Evolutionary conservation across 2,888 invertebrate genomes (phyloP), one percentile per base, ranked within the genome.

Genomic region (Ectemnius continuus): DNA sequence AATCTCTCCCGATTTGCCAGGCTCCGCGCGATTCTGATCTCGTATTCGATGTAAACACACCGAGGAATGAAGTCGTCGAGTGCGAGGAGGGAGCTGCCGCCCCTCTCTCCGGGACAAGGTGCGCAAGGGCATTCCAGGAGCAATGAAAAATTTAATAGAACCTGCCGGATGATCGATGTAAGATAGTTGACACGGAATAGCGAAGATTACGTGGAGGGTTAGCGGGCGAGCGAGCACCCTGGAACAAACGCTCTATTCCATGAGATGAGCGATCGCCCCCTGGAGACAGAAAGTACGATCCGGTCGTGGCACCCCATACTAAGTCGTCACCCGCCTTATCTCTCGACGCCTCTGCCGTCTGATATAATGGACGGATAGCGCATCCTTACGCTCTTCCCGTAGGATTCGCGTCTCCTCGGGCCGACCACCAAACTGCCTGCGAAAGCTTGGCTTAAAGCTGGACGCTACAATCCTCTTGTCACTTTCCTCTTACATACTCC

Each of bases 201-300:
- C 83, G 80, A 88, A 88, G 88, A 89, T 88, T 87, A 87, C 79
- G 83, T 83, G 82, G 83, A 76, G 86, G 62, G 73, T 47, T 57
- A 58, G 57, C 36, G 61, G 57, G 47, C 79, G 73, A 62, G 69
- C 63, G 65, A 70, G 76, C 75, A 77, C 69, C 74, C 79, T 72
- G 84, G 36, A 81, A 80, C 82, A 83, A 83, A 82, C 84, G 82
- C 78, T 36, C 36, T 86, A 84, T 86, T 85, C 73, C 84, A 36
- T 11, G 81, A 87, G 87, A 89, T 89, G 89, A 89, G 86, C 84
- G 89, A 89, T 89, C 88, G 88, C 81, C 84, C 89, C 88, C 88
- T 61, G 61, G 89, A 87, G 89, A 87, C 86, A 62, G 52, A 46
- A 56, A 68, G 83, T 83, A 84, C 78, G 86, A 85, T 87, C 84